These are phyloP conservation scores for Euspilapteryx auroguttella DNA, from an alignment of 2,888 invertebrate species.

Conservation along the genomic window DNA sequence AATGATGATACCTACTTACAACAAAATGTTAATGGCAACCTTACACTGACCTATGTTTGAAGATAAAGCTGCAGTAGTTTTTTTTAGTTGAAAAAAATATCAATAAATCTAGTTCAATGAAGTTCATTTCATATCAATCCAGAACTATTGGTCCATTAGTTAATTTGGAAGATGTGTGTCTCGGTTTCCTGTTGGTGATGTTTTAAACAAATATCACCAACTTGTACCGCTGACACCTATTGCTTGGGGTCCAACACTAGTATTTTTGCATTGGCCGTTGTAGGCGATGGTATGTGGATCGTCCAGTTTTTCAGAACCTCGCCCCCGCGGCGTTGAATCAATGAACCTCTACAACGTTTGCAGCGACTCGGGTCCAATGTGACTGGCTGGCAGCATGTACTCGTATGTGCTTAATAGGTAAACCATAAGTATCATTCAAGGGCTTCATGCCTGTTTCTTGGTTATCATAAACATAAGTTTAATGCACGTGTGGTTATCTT, in stretches of 20 bases:
- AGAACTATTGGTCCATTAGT: too few relatives aligned
- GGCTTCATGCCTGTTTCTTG: constrained; percentile 45
- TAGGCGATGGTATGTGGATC: constrained; percentile 61
- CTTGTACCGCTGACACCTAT: constrained; percentile 41
- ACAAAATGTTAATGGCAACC: constrained; percentile 46
- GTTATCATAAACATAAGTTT: too few relatives aligned
- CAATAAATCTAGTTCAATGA: too few relatives aligned
- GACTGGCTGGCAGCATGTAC: constrained; percentile 50
- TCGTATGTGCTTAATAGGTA: constrained; percentile 50
- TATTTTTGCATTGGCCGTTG: constrained; percentile 48
- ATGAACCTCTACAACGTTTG: constrained; percentile 38
- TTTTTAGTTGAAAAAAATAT: too few relatives aligned
- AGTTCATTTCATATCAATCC: too few relatives aligned
- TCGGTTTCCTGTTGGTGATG: constrained; percentile 52
- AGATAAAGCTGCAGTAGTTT: constrained; percentile 15
- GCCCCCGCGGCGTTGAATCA: constrained; percentile 54
- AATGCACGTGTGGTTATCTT: constrained; percentile 34
- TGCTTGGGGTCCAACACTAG: constrained; percentile 31
- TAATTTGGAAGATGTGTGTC: too few relatives aligned
- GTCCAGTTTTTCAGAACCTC: constrained; percentile 61
- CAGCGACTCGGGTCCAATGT: constrained; percentile 47
- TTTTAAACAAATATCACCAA: constrained; percentile 48
- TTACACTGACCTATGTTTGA: constrained; percentile 30
- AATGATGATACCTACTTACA: too few relatives aligned
- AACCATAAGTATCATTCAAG: constrained; percentile 60